Percentiles rank a stretch among this genome's conserved stretches.
phyloP scores from a whole-genome alignment of 1,140 invertebrate species.

The Caenorhabditis brenneri region DNA sequence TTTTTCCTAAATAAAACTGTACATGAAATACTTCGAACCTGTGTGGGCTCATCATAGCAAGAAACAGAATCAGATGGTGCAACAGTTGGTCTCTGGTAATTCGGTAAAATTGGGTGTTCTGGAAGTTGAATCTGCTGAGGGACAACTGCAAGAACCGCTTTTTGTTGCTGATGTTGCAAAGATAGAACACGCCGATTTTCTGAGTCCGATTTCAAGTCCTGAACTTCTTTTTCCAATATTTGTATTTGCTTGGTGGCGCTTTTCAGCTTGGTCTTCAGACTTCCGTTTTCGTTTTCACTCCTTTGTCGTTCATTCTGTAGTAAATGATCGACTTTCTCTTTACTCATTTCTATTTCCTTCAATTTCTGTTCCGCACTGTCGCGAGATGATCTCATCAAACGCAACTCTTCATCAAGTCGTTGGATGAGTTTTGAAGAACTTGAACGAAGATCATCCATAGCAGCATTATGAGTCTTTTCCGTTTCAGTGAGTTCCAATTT shows the following conservation, averaged over 20 bases:
- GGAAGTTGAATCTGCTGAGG: neutral
- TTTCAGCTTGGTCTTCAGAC: neutral
- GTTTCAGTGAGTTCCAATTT: neutral
- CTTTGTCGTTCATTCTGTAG: neutral
- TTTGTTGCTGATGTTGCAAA: neutral
- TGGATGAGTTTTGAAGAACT: slow-evolving; percentile 9
- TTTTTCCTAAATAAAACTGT: neutral
- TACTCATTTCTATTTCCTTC: neutral
- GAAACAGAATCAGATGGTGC: slow-evolving; percentile 27
- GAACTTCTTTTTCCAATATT: neutral
- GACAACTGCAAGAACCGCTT: neutral
- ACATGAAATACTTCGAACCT: neutral
- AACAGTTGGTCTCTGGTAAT: neutral
- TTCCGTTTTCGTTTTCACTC: slow-evolving; percentile 26
- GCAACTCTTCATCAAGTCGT: neutral
- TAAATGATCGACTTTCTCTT: slow-evolving; percentile 9
- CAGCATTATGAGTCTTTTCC: neutral
- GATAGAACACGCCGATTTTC: neutral
- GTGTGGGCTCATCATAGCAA: slow-evolving; percentile 12
- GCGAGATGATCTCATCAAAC: slow-evolving; percentile 23
- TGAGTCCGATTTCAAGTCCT: neutral
- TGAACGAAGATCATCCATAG: neutral
- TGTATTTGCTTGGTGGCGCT: slow-evolving; percentile 2
- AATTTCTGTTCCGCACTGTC: slow-evolving; percentile 17
- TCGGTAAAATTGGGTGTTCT: neutral